phyloP scores from a whole-genome alignment of 2,888 invertebrate species.

The Anticlea derivata region DNA sequence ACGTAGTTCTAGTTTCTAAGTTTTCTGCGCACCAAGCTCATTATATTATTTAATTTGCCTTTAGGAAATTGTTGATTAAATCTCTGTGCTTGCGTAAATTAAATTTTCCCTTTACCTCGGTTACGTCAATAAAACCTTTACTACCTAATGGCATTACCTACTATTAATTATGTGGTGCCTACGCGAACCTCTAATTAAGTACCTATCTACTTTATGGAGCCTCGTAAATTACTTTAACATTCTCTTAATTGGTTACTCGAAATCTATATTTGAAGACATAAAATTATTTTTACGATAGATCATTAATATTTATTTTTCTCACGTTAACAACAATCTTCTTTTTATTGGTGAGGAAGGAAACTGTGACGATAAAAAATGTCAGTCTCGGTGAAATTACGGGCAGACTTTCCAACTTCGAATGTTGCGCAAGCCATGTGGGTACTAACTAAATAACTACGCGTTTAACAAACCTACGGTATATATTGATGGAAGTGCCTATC shows the following conservation, averaged over 20 bases:
- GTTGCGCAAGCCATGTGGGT: neutral
- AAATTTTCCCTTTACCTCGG: slow-evolving; percentile 14
- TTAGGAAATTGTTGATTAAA: neutral
- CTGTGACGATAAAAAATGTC: slow-evolving; percentile 21
- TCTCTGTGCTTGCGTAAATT: slow-evolving; percentile 10
- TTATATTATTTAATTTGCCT: no score
- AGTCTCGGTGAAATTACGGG: slow-evolving; percentile 11
- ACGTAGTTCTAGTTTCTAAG: no score
- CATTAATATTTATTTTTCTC: slow-evolving; percentile 38
- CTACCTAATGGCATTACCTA: slow-evolving; percentile 12
- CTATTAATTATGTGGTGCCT: slow-evolving; percentile 32
- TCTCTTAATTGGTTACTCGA: slow-evolving; percentile 38
- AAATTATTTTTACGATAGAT: slow-evolving; percentile 35
- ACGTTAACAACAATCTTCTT: slow-evolving; percentile 31
- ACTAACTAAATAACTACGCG: neutral
- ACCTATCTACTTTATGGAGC: slow-evolving; percentile 34
- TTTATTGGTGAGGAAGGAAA: slow-evolving; percentile 33
- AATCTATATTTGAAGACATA: slow-evolving; percentile 39
- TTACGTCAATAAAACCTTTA: slow-evolving; percentile 18
- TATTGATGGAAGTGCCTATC: no score
- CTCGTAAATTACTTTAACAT: slow-evolving; percentile 38
- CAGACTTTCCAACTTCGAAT: neutral
- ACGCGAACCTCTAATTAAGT: slow-evolving; percentile 32
- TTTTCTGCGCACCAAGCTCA: no score
- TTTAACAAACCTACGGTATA: neutral